Evolutionary conservation across 2,888 invertebrate genomes (phyloP).

Genomic region (Oxystoma pomonae): DNA sequence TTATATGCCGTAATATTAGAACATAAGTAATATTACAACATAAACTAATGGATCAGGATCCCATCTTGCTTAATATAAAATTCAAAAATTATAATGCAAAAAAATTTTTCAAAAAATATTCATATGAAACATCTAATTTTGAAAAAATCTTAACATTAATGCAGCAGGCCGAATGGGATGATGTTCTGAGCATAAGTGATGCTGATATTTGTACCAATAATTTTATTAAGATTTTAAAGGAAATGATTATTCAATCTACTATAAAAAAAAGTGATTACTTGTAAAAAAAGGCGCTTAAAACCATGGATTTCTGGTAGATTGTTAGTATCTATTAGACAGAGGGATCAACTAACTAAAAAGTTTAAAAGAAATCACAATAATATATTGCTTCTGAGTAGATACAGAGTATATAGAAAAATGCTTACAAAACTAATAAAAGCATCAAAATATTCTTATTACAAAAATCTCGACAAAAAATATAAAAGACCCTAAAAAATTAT

Average conservation of each 20-base stretch:
- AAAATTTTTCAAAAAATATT: background rate
- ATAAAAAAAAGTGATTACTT: background rate
- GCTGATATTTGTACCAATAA: background rate
- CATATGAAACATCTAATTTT: background rate
- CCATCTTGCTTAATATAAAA: background rate
- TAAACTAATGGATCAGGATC: background rate
- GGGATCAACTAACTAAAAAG: background rate
- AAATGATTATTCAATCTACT: background rate
- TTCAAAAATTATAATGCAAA: background rate
- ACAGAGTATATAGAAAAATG: too few species aligned
- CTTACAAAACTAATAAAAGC: too few species aligned
- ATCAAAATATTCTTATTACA: too few species aligned
- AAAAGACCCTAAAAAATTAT: background rate
- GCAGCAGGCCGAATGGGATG: background rate
- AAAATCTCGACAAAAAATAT: too few species aligned
- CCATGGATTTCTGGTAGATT: background rate
- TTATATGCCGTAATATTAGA: too few species aligned
- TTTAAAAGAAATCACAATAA: background rate
- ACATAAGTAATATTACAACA: background rate
- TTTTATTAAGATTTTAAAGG: background rate
- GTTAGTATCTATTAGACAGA: background rate
- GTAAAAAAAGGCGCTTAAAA: background rate
- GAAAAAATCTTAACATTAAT: background rate
- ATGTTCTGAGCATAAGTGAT: background rate
- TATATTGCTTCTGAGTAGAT: background rate